Percentiles rank a stretch among this genome's conserved stretches.
phyloP scores from a whole-genome alignment of 2,113 vertebrate genomes.

The Pipa parva region DNA sequence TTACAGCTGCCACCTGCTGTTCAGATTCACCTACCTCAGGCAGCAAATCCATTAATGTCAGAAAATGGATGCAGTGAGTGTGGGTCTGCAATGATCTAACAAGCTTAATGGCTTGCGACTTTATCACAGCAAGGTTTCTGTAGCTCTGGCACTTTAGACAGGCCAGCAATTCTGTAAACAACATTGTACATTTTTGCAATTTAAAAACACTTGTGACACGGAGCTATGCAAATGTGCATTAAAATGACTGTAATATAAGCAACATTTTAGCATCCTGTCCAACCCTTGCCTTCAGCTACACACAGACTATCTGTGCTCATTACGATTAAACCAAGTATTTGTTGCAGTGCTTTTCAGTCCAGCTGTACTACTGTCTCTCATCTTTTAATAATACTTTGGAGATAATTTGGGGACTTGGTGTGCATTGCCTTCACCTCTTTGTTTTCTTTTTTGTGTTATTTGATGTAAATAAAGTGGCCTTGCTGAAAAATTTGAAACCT shows the following conservation, averaged over 20 bases:
- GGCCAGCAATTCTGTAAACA: constrained; percentile 8
- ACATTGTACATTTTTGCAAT: constrained; percentile 11
- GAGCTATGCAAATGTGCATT: constrained; percentile 33
- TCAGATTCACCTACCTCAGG: not conserved
- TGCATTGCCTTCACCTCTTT: too few relatives aligned
- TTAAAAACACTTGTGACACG: constrained; percentile 34
- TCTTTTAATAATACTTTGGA: too few relatives aligned
- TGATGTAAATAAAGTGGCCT: too few relatives aligned
- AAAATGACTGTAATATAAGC: constrained; percentile 26
- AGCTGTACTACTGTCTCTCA: too few relatives aligned
- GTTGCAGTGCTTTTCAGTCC: too few relatives aligned
- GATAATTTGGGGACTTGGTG: too few relatives aligned
- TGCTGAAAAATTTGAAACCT: too few relatives aligned
- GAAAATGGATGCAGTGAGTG: not conserved
- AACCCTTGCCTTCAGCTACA: constrained; percentile 34
- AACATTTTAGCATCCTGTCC: constrained; percentile 27
- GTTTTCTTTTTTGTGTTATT: too few relatives aligned
- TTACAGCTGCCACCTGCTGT: not conserved
- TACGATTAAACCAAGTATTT: too few relatives aligned
- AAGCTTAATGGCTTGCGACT: constrained; percentile 3
- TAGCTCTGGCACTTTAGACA: constrained; percentile 7
- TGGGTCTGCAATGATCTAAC: not conserved
- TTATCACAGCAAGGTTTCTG: constrained; percentile 12
- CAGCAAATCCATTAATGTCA: not conserved
- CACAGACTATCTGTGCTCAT: constrained; percentile 27